A percentile compares a stretch with the other conserved stretches of the same genome.
phyloP scores from a whole-genome alignment of 2,888 invertebrate species.

The Fragum fragum region DNA sequence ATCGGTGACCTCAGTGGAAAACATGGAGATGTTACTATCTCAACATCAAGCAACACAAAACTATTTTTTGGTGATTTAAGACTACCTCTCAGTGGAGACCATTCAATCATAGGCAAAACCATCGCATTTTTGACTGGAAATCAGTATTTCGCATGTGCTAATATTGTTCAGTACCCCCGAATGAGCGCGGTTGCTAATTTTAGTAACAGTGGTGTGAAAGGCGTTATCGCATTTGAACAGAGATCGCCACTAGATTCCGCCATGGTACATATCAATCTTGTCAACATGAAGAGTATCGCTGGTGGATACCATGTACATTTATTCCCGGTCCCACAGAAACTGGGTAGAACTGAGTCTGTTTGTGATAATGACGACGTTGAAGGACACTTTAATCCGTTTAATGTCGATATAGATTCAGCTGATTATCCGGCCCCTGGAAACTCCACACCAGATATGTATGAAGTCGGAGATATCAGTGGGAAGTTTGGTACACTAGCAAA shows the following conservation, averaged over 20 bases:
- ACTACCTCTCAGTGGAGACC: conserved; percentile 68
- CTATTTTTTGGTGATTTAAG: conserved; percentile 68
- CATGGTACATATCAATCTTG: conserved; percentile 88
- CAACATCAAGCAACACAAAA: conserved; percentile 35
- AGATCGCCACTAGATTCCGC: conserved; percentile 92
- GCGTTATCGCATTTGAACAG: conserved; percentile 93
- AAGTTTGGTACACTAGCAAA: conserved; percentile 94
- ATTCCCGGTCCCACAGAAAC: conserved; percentile 86
- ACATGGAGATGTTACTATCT: conserved; percentile 69
- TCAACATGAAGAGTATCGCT: conserved; percentile 84
- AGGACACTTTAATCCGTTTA: conserved; percentile 92
- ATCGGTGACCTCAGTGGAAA: conserved; percentile 76
- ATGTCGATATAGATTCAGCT: conserved; percentile 85
- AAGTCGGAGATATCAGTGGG: conserved; percentile 95
- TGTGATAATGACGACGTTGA: conserved; percentile 90
- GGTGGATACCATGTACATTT: conserved; percentile 87
- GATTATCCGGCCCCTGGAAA: conserved; percentile 85
- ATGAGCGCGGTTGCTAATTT: conserved; percentile 78
- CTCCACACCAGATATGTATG: conserved; percentile 96
- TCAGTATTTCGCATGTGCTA: conserved; percentile 89
- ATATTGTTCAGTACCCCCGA: conserved; percentile 88
- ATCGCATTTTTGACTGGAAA: conserved; percentile 62
- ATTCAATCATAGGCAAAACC: conserved; percentile 70
- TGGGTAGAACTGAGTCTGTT: conserved; percentile 70
- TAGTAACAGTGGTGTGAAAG: conserved; percentile 91